phyloP scores from a whole-genome alignment of 1,140 invertebrate species.

The Drosophila navojoa region DNA sequence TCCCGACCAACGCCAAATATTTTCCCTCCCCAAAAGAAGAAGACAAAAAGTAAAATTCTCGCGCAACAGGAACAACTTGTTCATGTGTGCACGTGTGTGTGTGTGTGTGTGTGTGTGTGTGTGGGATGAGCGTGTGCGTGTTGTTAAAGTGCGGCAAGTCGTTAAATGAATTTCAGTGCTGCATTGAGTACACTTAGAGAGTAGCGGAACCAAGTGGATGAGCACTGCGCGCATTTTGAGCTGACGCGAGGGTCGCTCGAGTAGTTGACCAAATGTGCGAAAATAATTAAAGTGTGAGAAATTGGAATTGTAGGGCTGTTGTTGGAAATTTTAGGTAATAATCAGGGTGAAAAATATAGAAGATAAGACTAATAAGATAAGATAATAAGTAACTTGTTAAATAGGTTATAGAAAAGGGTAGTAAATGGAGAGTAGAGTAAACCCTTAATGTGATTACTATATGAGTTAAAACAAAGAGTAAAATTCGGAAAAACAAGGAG shows the following conservation, averaged over 20 bases:
- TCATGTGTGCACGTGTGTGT: constrained; percentile 12
- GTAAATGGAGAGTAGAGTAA: no score
- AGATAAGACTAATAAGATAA: no score
- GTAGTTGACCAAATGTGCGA: neutral
- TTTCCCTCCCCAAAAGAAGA: neutral
- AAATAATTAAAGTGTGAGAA: no score
- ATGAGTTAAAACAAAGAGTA: no score
- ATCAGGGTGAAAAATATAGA: no score
- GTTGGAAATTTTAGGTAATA: no score
- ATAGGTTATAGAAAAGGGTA: no score
- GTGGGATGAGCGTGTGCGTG: constrained; percentile 30
- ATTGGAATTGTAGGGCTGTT: no score
- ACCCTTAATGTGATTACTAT: no score
- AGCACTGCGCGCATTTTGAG: constrained; percentile 63
- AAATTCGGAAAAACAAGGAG: no score
- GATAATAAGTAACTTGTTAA: no score
- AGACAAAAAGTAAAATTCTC: constrained; percentile 19
- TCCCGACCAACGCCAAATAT: neutral
- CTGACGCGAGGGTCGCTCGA: constrained; percentile 17
- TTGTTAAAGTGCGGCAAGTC: constrained; percentile 76
- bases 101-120: neutral
- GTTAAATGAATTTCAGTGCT: constrained; percentile 81
- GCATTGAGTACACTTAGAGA: constrained; percentile 63
- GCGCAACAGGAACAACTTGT: constrained; percentile 60
- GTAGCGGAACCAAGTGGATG: constrained; percentile 72